phyloP scores from a whole-genome alignment of 2,797 vertebrate species.

The Falco novaeseelandiae region DNA sequence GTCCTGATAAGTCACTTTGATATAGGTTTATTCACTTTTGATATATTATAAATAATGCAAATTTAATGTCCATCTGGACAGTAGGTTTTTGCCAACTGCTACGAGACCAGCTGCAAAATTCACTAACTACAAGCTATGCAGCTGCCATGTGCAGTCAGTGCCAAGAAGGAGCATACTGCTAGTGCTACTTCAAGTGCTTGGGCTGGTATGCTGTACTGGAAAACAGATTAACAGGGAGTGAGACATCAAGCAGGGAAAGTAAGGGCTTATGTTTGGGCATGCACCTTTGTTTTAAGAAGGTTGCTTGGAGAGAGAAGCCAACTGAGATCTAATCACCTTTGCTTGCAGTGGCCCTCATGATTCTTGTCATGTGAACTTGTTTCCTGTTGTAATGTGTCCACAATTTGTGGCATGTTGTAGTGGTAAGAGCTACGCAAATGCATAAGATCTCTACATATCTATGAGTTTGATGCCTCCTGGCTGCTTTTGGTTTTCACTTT shows the following conservation, averaged over 20 bases:
- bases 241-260: not conserved
- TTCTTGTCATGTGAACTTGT: not conserved
- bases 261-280: not conserved
- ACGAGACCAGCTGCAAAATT: conserved; percentile 77
- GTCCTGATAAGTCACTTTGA: conserved; percentile 61
- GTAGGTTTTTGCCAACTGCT: conserved; percentile 72
- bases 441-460: not conserved
- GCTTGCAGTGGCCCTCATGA: conserved; percentile 11
- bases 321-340: conserved; percentile 31
- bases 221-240: conserved; percentile 30
- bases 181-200: conserved; percentile 37
- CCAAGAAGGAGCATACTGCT: conserved; percentile 66
- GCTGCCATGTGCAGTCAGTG: conserved; percentile 56
- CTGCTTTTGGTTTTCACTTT: not conserved
- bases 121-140: conserved; percentile 69
- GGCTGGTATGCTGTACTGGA: conserved; percentile 12
- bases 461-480: not conserved
- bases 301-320: conserved; percentile 18
- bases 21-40: conserved; percentile 71
- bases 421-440: not conserved
- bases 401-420: not conserved
- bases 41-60: conserved; percentile 73
- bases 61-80: conserved; percentile 78
- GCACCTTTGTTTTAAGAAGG: conserved; percentile 3
- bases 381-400: not conserved